These are phyloP conservation scores for Drosophila buzzatii DNA, from an alignment of 2,888 invertebrate genomes.

Conservation along the genomic window DNA sequence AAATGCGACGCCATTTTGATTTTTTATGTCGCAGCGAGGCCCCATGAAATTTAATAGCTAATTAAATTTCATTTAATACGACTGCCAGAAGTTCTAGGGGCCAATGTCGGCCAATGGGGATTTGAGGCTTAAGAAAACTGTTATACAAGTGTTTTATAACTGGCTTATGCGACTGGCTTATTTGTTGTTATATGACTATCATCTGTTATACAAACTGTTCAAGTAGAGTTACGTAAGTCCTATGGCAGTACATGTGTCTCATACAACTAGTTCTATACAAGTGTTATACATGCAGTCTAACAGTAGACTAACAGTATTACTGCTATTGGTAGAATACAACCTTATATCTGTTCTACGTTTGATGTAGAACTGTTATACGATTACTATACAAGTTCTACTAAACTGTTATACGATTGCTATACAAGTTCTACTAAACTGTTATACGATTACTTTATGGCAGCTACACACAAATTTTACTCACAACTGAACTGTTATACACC, in stretches of 20 bases:
- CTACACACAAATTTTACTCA: too few relatives aligned
- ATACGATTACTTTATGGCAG: background rate
- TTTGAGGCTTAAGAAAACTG: background rate
- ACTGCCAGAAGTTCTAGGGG: slow-evolving; percentile 2
- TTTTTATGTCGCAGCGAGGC: slow-evolving; percentile 15
- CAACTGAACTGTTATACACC: too few relatives aligned
- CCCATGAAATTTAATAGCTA: slow-evolving; percentile 42
- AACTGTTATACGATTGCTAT: background rate
- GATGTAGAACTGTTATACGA: too few relatives aligned
- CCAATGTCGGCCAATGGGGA: background rate
- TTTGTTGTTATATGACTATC: background rate
- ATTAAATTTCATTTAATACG: slow-evolving; percentile 51
- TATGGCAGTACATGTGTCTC: too few relatives aligned
- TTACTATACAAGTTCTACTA: too few relatives aligned
- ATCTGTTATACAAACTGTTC: background rate
- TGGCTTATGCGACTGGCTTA: background rate
- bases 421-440: too few relatives aligned
- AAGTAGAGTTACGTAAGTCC: background rate
- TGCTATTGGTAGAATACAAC: background rate
- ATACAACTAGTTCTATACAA: background rate
- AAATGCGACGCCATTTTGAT: slow-evolving; percentile 62
- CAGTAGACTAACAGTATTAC: too few relatives aligned
- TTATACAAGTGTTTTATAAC: slow-evolving; percentile 7
- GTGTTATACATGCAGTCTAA: background rate
- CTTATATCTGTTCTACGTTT: background rate